Evolutionary conservation across 1,140 invertebrate genomes (phyloP).

Genomic region (Aphis craccivora): DNA sequence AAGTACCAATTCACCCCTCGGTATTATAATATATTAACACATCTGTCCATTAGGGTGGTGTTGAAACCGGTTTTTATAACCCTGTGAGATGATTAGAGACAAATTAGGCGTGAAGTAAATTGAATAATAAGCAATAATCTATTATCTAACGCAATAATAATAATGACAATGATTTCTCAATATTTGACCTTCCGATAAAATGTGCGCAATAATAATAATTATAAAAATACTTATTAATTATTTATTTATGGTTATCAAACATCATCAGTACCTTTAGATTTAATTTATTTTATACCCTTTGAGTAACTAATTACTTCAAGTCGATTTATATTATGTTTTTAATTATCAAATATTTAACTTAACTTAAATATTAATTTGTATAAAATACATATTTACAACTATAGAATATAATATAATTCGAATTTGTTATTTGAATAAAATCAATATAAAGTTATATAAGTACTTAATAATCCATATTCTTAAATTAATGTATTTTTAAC

Average conservation of each 20-base stretch:
- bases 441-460: background rate
- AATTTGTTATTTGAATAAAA: background rate
- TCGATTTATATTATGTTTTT: background rate
- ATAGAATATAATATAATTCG: background rate
- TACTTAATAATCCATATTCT: too few relatives aligned
- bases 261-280: background rate
- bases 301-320: background rate
- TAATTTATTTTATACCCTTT: background rate
- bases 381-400: background rate
- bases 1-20: background rate
- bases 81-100: background rate
- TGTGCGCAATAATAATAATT: background rate
- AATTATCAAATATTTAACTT: background rate
- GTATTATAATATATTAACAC: conserved; percentile 15
- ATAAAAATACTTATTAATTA: background rate
- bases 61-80: background rate
- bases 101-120: conserved; percentile 1
- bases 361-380: background rate
- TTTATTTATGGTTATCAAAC: background rate
- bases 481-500: background rate
- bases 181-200: background rate
- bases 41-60: conserved; percentile 14
- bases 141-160: background rate
- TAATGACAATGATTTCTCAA: conserved; percentile 4
- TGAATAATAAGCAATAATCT: background rate